Base-by-base conservation (phyloP, 2,113 vertebrate species). In the Sander vitreus region DNA sequence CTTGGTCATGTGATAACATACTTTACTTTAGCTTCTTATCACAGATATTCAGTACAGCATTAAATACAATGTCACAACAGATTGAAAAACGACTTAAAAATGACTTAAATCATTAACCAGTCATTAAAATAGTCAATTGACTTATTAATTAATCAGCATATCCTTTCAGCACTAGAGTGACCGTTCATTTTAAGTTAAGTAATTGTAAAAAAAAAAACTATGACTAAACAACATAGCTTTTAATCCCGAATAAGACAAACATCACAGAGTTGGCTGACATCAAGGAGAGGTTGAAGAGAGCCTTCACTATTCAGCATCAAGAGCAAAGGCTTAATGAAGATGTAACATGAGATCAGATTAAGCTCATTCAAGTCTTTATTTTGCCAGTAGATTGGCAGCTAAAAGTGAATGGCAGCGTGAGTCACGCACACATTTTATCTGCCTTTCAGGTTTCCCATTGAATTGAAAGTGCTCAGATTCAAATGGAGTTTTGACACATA, bases 311-410 rank as follows among this genome's bases (percentile, higher is more conserved):
- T 62, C 30, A 59, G 4, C 48, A 64, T 74, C 1, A 36, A 63
- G 43, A 57, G 70, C 33, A 65, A 54, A 62, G 3, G 73, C 55
- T 57, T 87, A 76, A 80, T 83, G 69, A 85, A 76, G 73, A 78
- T 69, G 68, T 65, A 59, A 79, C 62, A 30, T 71, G 66, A 76
- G 45, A 81, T 78, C 70, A 73, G 73, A 83, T 81, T 75, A 75
- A 72, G 72, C 30, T 27, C 12, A 50, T 86, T 75, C n/a, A 8
- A 73, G 57, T 76, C 54, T 85, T 83, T 64, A 88, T 72, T 68
- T 59, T 25, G 55, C 55, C 60, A 23, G 70, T 2, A 15, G 11
- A 21, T 19, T 2, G 45, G 64, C 73, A 58, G 60, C 68, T 77
- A 12, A 78, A 63, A 80, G 58, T 5, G 0, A 86, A 76, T 30